Evolutionary conservation across 2,113 vertebrate species (phyloP).

Genomic region (Nipponia nippon): DNA sequence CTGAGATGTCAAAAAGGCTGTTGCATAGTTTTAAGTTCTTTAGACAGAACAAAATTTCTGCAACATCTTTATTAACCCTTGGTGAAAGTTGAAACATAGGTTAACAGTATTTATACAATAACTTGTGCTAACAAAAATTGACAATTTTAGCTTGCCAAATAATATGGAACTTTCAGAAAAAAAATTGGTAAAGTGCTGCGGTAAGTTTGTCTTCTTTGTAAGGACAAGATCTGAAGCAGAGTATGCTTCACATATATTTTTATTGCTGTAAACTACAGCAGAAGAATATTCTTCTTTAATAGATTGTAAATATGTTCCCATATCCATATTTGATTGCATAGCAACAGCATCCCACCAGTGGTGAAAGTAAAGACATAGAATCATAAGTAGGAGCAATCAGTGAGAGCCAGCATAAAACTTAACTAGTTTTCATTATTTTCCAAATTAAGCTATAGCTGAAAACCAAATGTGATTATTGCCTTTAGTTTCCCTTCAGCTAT

Average conservation of each 20-base stretch:
- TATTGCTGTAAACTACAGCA: conserved; percentile 39
- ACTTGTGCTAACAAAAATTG: conserved; percentile 66
- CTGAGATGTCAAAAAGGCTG: conserved; percentile 88
- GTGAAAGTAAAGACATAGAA: conserved; percentile 52
- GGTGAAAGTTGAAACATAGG: conserved; percentile 81
- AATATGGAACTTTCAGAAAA: conserved; percentile 67
- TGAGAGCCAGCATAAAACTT: conserved; percentile 58
- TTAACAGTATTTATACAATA: conserved; percentile 78
- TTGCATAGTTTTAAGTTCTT: conserved; percentile 85
- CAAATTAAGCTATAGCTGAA: conserved; percentile 49
- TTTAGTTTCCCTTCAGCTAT: conserved; percentile 37
- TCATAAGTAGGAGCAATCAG: conserved; percentile 57
- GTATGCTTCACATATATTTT: conserved; percentile 18
- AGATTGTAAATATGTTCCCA: conserved; percentile 1
- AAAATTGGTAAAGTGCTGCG: conserved; percentile 16
- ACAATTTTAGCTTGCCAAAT: conserved; percentile 60
- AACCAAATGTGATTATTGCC: conserved; percentile 26
- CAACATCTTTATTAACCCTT: conserved; percentile 86
- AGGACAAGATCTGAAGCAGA: conserved; percentile 46
- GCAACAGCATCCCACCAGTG: conserved; percentile 8
- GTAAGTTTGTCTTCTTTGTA: conserved; percentile 59
- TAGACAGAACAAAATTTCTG: conserved; percentile 81
- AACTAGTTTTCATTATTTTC: conserved; percentile 68
- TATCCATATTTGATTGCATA: conserved; percentile 55
- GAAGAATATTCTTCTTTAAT: conserved; percentile 26